Evolutionary conservation across 2,797 vertebrate genomes (phyloP), one percentile per base, ranked within the genome.

Genomic region (Pelodytes ibericus): DNA sequence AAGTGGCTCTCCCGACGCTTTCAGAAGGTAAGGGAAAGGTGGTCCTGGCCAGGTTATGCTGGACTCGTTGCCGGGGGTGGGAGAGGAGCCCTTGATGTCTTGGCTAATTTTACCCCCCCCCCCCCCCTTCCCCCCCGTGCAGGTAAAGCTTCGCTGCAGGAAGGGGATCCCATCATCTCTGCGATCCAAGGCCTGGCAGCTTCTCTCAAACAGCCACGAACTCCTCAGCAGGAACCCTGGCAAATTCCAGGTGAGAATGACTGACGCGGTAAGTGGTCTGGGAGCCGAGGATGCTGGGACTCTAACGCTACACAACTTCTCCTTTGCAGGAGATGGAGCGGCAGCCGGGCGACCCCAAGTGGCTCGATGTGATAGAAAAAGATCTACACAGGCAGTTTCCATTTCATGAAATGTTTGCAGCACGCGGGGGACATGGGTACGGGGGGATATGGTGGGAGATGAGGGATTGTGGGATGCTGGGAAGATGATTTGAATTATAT

Each of bases 331-430:
- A 96, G 79, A 87, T 96, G 86, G 95, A 96, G 82, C 88, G 93
- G 62, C 93, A 94, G 47, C 86, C 82, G 9, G 95, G 95, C 29
- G 95, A 97, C 74, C 93, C 95, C 13, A 96, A 96, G 76, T 97
- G 95, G 95, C 78, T 96, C 80, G 95, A 97, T 81, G 95, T 96
- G 79, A 96, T 96, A 63, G 95, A 96, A 87, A 96, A 96, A 83
- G 95, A 96, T 80, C 89, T 96, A 10, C 95, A 96, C 82, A 87
- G 95, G 39, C 95, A 96, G 87, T 96, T 96, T 73, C 95, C 94
- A 39, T 95, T 96, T 84, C 95, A 96, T 13, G 95, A 96, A 87
- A 95, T 96, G 94, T 96, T 96, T 84, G 94, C 92, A 73, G 94
- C 94, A 60, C 92, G 95, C 6, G 95, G 94, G 1, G 94, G 95